A percentile compares a stretch with the other conserved stretches of the same genome.
These are phyloP conservation scores for Lordiphosa clarofinis DNA, from an alignment of 1,140 invertebrate genomes.

Conservation along the genomic window DNA sequence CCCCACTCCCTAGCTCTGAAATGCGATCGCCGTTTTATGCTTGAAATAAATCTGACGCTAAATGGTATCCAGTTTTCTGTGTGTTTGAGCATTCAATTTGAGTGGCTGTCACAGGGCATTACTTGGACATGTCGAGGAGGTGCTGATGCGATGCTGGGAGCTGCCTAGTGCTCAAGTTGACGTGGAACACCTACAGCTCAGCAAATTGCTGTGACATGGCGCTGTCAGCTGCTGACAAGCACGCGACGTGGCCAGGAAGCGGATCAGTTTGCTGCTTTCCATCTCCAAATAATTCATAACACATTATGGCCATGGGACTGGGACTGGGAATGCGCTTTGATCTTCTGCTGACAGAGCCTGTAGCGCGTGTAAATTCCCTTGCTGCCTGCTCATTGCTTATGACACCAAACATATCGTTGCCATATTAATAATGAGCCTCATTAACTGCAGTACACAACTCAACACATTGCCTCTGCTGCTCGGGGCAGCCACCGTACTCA, in stretches of 20 bases:
- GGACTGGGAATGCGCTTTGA: slow-evolving; percentile 50
- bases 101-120: slow-evolving; percentile 58
- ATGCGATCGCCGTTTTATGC: slow-evolving; percentile 69
- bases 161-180: slow-evolving; percentile 4
- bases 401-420: slow-evolving; percentile 70
- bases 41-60: slow-evolving; percentile 72
- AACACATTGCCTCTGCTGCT: slow-evolving; percentile 44
- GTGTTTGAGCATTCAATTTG: slow-evolving; percentile 62
- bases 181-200: slow-evolving; percentile 45
- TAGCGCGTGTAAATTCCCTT: slow-evolving; percentile 57
- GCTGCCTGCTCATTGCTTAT: slow-evolving; percentile 41
- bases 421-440: slow-evolving; percentile 76
- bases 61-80: slow-evolving; percentile 49
- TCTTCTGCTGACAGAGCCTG: slow-evolving; percentile 45
- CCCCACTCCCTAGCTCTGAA: slow-evolving; percentile 34
- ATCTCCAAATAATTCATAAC: slow-evolving; percentile 66
- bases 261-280: slow-evolving; percentile 44
- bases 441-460: slow-evolving; percentile 66
- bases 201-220: slow-evolving; percentile 76
- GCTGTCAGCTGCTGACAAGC: slow-evolving; percentile 78
- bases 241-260: slow-evolving; percentile 60
- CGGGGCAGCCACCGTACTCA: too few species aligned
- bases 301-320: slow-evolving; percentile 61
- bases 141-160: slow-evolving; percentile 17
- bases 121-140: slow-evolving; percentile 40